Evolutionary conservation across 2,888 invertebrate genomes (phyloP).

Genomic region (Carterocephalus palaemon): DNA sequence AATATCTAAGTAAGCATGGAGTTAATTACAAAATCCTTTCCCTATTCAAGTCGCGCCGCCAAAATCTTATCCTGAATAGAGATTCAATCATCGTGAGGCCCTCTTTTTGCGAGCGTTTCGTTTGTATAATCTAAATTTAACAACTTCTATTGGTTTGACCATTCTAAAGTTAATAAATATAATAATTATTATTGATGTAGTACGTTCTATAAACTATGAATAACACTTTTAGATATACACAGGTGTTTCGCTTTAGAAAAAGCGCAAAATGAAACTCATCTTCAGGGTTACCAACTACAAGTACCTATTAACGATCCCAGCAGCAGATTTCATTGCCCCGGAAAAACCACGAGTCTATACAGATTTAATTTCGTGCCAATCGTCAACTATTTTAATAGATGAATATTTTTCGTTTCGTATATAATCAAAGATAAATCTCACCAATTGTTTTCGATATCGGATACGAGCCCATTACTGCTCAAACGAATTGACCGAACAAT

Average conservation of each 20-base stretch:
- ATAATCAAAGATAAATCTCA: slow-evolving; percentile 8
- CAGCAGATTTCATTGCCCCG: background rate
- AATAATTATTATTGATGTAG: too few species aligned
- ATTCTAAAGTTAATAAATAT: too few species aligned
- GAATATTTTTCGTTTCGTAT: slow-evolving; percentile 4
- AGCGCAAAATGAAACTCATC: too few species aligned
- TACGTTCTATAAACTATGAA: too few species aligned
- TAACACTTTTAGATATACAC: too few species aligned
- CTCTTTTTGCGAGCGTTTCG: slow-evolving; percentile 5
- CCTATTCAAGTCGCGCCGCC: slow-evolving; percentile 2
- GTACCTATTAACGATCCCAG: slow-evolving; percentile 3
- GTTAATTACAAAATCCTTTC: slow-evolving; percentile 4
- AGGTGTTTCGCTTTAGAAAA: too few species aligned
- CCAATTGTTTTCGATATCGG: slow-evolving; percentile 11
- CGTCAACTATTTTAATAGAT: too few species aligned
- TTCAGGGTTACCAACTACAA: too few species aligned
- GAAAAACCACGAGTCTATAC: too few species aligned
- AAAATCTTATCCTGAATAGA: slow-evolving; percentile 9
- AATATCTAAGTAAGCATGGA: too few species aligned
- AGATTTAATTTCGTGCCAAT: too few species aligned
- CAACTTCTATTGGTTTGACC: slow-evolving; percentile 6
- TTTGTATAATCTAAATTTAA: slow-evolving; percentile 14
- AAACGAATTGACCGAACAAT: slow-evolving; percentile 16
- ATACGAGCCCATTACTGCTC: slow-evolving; percentile 8
- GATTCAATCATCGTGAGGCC: slow-evolving; percentile 11